phyloP scores from a whole-genome alignment of 2,113 vertebrate species.

The Brachypteracias leptosomus region DNA sequence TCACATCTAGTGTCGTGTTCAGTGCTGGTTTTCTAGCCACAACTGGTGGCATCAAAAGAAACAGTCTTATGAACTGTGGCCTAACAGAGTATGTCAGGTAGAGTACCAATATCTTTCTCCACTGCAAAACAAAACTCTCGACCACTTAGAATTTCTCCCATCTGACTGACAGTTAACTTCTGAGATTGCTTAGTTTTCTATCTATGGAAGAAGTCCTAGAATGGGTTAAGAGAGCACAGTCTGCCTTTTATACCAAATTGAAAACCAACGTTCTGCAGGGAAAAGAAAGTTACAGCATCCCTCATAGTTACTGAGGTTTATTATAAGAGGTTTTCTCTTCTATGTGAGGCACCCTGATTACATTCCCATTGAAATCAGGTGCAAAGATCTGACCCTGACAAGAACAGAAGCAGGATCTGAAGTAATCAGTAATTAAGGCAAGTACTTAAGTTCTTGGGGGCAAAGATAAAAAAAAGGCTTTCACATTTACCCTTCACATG shows the following conservation, averaged over 20 bases:
- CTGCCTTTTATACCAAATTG: not conserved
- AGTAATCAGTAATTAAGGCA: not conserved
- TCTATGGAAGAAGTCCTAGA: not conserved
- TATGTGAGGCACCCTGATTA: not conserved
- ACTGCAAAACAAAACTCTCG: not conserved
- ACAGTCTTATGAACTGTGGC: not conserved
- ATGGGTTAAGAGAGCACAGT: not conserved
- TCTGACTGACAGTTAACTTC: not conserved
- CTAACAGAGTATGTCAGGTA: not conserved
- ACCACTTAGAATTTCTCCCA: not conserved
- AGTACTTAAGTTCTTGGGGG: not conserved
- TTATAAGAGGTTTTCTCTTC: not conserved
- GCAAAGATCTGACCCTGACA: not conserved
- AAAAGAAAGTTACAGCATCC: not conserved
- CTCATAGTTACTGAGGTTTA: not conserved
- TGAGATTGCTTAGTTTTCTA: not conserved
- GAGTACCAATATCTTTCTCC: not conserved
- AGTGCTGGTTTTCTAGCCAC: not conserved
- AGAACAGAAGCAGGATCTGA: not conserved
- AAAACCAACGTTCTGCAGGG: not conserved
- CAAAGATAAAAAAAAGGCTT: not conserved
- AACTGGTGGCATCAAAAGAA: not conserved
- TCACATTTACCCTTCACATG: not conserved
- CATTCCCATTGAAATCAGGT: not conserved
- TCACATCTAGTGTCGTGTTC: not conserved